These are phyloP conservation scores for Hippocampus barbouri DNA, from an alignment of 2,113 vertebrate species.

Conservation along the genomic window DNA sequence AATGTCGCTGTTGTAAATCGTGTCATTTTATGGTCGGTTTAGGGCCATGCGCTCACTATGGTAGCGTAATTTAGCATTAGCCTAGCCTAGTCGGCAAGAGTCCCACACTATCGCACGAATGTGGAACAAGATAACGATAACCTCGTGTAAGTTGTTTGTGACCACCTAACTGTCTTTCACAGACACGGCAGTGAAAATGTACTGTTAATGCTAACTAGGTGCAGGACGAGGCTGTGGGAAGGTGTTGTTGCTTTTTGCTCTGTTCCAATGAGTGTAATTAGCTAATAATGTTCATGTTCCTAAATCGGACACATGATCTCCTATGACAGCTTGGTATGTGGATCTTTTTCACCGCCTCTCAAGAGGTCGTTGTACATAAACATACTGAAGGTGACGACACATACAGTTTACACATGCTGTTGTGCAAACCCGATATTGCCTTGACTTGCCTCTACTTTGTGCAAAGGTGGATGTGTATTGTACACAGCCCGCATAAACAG, in stretches of 20 bases:
- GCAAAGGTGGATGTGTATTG: background rate
- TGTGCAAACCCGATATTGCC: background rate
- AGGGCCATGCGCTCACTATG: conserved; percentile 28
- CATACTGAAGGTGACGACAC: background rate
- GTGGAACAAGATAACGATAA: background rate
- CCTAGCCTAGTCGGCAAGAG: conserved; percentile 17
- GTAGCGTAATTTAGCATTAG: conserved; percentile 46
- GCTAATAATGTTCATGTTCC: background rate
- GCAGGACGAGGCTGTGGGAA: conserved; percentile 16
- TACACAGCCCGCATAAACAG: background rate
- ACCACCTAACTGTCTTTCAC: background rate
- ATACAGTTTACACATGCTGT: background rate
- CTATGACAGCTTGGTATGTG: background rate
- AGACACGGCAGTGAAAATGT: background rate
- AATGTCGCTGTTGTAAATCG: background rate
- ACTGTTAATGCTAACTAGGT: conserved; percentile 31
- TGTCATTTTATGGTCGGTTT: conserved; percentile 2
- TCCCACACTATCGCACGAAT: background rate
- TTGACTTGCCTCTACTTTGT: background rate
- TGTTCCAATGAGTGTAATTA: conserved; percentile 29
- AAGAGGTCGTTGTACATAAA: background rate
- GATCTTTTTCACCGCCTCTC: background rate
- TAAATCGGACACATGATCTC: background rate
- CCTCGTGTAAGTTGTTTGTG: background rate
- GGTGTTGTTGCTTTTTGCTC: conserved; percentile 11